Percentiles rank a stretch among this genome's conserved stretches.
Conservation (phyloP, 2,888 invertebrate species). For the Harpalus rubripes region DNA sequence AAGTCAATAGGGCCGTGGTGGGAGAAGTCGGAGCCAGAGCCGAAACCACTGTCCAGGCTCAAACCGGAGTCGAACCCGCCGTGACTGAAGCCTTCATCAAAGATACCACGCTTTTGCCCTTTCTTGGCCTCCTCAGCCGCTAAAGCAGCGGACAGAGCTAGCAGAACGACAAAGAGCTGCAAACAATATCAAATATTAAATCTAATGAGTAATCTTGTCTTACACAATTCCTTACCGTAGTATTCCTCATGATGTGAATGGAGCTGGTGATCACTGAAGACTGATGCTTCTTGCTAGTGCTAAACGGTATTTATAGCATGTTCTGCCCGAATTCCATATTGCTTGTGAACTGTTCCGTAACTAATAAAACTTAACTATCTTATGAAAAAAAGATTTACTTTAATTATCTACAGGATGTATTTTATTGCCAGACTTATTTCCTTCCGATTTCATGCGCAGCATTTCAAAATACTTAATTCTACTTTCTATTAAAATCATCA, state of each 20-base stretch:
- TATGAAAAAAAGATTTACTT: slow-evolving; percentile 35
- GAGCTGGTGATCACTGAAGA: slow-evolving; percentile 37
- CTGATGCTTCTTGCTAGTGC: slow-evolving; percentile 10
- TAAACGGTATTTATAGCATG: slow-evolving; percentile 18
- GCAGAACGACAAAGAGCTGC: slow-evolving; percentile 64
- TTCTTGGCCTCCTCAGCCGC: slow-evolving; percentile 66
- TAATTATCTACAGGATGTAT: slow-evolving; percentile 42
- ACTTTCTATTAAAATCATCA: slow-evolving; percentile 40
- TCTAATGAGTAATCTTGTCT: no score
- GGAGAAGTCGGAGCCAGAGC: slow-evolving; percentile 10
- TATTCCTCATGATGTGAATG: slow-evolving; percentile 34
- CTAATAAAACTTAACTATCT: slow-evolving; percentile 15
- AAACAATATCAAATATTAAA: slow-evolving; percentile 12
- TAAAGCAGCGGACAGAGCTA: slow-evolving; percentile 59
- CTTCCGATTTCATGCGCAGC: slow-evolving; percentile 28
- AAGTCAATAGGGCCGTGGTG: slow-evolving; percentile 63
- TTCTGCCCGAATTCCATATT: slow-evolving; percentile 25
- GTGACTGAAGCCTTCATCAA: slow-evolving; percentile 45
- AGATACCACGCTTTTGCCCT: slow-evolving; percentile 59
- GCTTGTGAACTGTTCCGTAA: slow-evolving; percentile 44
- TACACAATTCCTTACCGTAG: slow-evolving; percentile 8
- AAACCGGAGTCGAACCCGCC: slow-evolving; percentile 24
- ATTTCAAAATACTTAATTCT: slow-evolving; percentile 27
- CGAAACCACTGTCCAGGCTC: neutral
- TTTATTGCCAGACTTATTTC: slow-evolving; percentile 37